Base-by-base conservation (phyloP, 2,113 vertebrate genomes). In the Lamprologus ornatipinnis region DNA sequence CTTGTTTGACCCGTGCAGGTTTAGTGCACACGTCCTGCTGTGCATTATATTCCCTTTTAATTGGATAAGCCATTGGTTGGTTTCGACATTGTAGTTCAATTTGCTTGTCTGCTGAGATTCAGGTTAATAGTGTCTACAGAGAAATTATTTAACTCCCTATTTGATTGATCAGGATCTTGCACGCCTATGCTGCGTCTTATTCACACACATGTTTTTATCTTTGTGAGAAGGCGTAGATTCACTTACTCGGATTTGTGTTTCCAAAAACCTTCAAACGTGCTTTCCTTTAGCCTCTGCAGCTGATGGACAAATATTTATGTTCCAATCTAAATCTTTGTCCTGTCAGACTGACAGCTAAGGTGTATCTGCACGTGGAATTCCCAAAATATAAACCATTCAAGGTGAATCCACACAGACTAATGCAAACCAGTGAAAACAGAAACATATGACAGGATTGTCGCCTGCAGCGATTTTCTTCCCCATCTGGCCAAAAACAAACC, bases 1-100 rank as follows among this genome's bases (percentile, higher is more conserved):
- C 82, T 54, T 14, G 23, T 81, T 53, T 91, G 91, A 92, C 92
- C 88, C 26, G 81, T 83, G 88, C 68, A 86, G 84, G 90, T 87
- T 92, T 26, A 9, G 37, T 15, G 68, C 89, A 47, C 55, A 26
- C 55, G 51, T 65, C 63, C 60, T 81, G 68, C 55, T 73, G 82
- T 60, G 57, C 28, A 49, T 90, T 90, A 88, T 89, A 87, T 87
- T 94, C 75, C 75, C 57, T 91, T 92, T 92, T 90, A 92, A 94
- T 91, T 91, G 87, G 84, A 80, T 35, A 82, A 80, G 55, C 45
- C 80, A 23, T 23, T 1, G 14, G 26, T 87, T 92, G 40, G 40
- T 88, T 89, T 88, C 70, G 11, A 40, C 17, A 9, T 17, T 73
- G 73, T 55, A 17, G 19, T 45, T 87, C 81, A 57, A 68, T 88